Percentiles rank a stretch among this genome's conserved stretches.
These are phyloP conservation scores for Hormiphora californensis DNA, from an alignment of 37 sponge, comb jelly and placozoan genomes.

Conservation along the genomic window DNA sequence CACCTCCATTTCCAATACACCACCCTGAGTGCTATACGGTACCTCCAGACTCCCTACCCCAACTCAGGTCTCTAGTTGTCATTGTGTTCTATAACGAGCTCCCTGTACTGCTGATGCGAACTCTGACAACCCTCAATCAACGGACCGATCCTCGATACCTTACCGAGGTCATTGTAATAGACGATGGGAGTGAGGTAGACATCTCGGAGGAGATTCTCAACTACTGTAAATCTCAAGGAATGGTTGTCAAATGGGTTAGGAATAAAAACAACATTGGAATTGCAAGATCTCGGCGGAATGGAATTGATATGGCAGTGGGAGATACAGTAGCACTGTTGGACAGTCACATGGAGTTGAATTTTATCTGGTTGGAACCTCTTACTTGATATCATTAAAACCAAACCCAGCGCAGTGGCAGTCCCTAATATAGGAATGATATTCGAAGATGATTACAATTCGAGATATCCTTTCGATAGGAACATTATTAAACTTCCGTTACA, in stretches of 20 bases:
- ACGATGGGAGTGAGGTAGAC: neutral
- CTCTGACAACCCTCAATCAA: conserved; percentile 7
- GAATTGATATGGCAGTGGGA: neutral
- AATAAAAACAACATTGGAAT: neutral
- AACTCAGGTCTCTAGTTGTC: no score
- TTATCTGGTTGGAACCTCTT: neutral
- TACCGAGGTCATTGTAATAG: neutral
- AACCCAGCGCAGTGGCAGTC: neutral
- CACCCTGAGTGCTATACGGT: neutral
- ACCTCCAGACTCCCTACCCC: no score
- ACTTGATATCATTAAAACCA: neutral
- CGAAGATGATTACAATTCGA: neutral
- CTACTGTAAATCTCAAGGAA: neutral
- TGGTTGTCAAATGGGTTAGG: neutral
- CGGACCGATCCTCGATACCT: neutral
- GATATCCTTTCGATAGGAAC: no score
- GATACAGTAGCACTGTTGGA: neutral
- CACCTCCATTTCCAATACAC: neutral
- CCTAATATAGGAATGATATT: neutral
- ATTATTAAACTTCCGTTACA: no score
- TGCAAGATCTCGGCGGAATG: neutral
- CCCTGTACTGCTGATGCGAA: neutral
- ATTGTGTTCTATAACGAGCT: neutral
- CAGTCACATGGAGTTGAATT: neutral
- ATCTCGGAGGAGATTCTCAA: neutral